phyloP scores from a whole-genome alignment of 2,888 invertebrate species.

The Pachliopta kotzebuea region DNA sequence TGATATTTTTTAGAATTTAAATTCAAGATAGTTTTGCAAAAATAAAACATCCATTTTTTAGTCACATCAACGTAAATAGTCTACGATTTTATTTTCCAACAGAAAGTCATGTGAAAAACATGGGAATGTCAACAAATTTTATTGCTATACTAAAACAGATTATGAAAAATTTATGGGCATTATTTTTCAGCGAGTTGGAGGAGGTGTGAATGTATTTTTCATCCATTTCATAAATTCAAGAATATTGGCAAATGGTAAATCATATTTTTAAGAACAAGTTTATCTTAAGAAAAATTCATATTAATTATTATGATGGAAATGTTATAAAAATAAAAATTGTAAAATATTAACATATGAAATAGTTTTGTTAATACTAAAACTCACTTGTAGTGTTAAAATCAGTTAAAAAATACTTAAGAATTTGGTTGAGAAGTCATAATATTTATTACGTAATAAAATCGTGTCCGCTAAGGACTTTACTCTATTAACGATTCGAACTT shows the following conservation, averaged over 20 bases:
- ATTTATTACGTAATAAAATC: constrained; percentile 23
- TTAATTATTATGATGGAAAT: no score
- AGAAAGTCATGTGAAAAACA: constrained; percentile 9
- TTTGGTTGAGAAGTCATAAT: background rate
- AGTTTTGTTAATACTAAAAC: no score
- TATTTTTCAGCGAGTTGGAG: constrained; percentile 8
- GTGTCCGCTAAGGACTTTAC: constrained; percentile 6
- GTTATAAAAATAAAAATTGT: no score
- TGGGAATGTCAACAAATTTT: constrained; percentile 9
- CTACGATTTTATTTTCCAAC: constrained; percentile 8
- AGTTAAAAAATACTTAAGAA: no score
- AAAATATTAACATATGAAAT: no score
- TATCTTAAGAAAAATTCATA: no score
- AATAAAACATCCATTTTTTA: constrained; percentile 8
- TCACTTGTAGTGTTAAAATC: no score
- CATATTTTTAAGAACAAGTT: no score
- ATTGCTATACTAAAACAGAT: constrained; percentile 1
- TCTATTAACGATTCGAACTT: constrained; percentile 28
- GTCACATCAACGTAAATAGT: constrained; percentile 12
- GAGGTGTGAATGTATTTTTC: background rate
- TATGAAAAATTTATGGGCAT: constrained; percentile 1
- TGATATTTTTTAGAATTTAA: constrained; percentile 12
- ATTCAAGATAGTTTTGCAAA: constrained; percentile 1
- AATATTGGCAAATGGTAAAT: no score
- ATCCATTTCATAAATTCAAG: no score